Conservation (phyloP, 1,140 invertebrate species). For the Drosophila melanogaster region Release_6_plus_ISO1_MT NT_033777.3:26906501-26907000, state of each 20-base stretch:
- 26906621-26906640: constrained; percentile 37
- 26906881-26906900: no score
- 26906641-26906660: constrained; percentile 50
- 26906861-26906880: no score
- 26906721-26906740: constrained; percentile 65
- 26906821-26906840: neutral
- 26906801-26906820: neutral
- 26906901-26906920: no score
- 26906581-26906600: neutral
- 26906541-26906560: constrained; percentile 52
- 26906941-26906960: no score
- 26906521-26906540: constrained; percentile 35
- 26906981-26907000: constrained; percentile 3
- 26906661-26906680: constrained; percentile 43
- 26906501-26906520: constrained; percentile 61
- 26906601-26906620: constrained; percentile 22
- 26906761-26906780: constrained; percentile 43
- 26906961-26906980: no score
- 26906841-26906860: neutral
- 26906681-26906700: constrained; percentile 29
- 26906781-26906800: constrained; percentile 12
- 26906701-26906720: constrained; percentile 43
- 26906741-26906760: constrained; percentile 63
- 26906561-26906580: constrained; percentile 5
- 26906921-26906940: no score